Evolutionary conservation across 2,113 vertebrate species (phyloP).

Genomic region (Hemicordylus capensis): DNA sequence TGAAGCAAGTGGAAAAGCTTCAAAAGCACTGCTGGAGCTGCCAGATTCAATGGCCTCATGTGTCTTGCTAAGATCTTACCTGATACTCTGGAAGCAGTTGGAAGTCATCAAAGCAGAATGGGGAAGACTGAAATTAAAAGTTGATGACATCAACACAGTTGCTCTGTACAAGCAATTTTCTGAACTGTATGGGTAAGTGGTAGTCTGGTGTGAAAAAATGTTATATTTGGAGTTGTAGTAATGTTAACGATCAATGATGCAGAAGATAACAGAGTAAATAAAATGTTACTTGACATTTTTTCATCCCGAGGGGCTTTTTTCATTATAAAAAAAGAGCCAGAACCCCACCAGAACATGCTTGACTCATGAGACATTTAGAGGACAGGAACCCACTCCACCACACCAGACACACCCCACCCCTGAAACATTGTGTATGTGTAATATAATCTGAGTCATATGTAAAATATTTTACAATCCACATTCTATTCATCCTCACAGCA

Average conservation of each 20-base stretch:
- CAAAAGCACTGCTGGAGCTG: not conserved
- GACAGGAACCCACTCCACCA: not conserved
- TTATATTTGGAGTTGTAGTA: not conserved
- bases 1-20: not conserved
- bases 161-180: constrained; percentile 68
- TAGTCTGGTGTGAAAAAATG: constrained; percentile 4
- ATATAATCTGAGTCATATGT: not conserved
- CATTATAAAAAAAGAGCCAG: not conserved
- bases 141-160: constrained; percentile 47
- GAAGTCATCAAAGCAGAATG: constrained; percentile 77
- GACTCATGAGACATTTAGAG: not conserved
- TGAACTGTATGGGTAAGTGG: constrained; percentile 72
- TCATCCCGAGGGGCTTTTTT: not conserved
- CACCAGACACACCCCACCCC: not conserved
- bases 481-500: not conserved
- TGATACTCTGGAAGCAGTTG: constrained; percentile 79
- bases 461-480: not conserved
- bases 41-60: constrained; percentile 33
- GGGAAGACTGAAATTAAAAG: constrained; percentile 65
- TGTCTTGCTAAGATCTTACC: constrained; percentile 72
- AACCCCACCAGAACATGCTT: not conserved
- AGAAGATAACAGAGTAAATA: not conserved
- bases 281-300: not conserved
- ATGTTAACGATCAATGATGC: constrained; percentile 1
- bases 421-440: not conserved